A percentile compares a stretch with the other conserved stretches of the same genome.
phyloP scores from a whole-genome alignment of 2,797 vertebrate species.

The Chloroceryle amazona region DNA sequence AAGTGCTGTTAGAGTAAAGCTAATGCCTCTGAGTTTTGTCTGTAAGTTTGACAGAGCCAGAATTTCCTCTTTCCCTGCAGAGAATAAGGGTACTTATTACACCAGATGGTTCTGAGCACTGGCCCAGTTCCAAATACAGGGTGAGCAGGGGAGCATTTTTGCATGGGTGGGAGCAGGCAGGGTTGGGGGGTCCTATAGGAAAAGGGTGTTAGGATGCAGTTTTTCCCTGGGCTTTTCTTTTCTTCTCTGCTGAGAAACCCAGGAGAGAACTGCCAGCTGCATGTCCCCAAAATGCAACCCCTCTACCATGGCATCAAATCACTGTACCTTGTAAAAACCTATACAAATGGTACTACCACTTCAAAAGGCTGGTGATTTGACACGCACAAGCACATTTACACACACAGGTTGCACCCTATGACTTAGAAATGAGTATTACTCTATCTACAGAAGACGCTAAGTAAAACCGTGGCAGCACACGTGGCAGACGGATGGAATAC shows the following conservation, averaged over 20 bases:
- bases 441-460: neutral
- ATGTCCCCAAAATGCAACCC: neutral
- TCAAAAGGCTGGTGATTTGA: neutral
- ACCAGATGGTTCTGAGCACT: neutral
- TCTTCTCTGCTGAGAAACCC: neutral
- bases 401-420: neutral
- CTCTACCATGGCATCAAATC: neutral
- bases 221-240: neutral
- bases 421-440: neutral
- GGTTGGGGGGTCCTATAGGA: neutral
- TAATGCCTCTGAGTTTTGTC: neutral
- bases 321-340: neutral
- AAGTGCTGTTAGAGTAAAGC: constrained; percentile 2
- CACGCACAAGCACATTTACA: too few species aligned
- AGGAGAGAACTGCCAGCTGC: neutral
- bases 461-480: neutral
- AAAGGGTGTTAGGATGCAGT: neutral
- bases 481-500: neutral
- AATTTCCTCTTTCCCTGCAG: neutral
- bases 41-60: neutral
- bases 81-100: neutral
- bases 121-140: neutral
- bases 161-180: accelerated
- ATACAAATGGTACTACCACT: neutral
- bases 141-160: neutral